Evolutionary conservation across 1,140 invertebrate genomes (phyloP).

Genomic region (Ostrea denselamellosa): DNA sequence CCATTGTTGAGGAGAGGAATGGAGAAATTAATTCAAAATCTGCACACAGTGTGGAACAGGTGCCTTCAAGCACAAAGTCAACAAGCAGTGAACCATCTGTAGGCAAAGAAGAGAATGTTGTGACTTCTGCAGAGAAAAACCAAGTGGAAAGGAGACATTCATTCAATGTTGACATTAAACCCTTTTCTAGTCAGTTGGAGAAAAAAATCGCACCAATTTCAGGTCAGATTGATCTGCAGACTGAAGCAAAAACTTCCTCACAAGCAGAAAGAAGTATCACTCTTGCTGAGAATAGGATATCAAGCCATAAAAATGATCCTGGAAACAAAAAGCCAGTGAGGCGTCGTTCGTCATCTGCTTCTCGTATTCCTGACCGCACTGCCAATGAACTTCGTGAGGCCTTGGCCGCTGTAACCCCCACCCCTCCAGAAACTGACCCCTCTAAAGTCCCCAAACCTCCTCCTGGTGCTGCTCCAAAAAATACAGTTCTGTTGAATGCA

Average conservation of each 20-base stretch:
- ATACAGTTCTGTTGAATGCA: slow-evolving; percentile 50
- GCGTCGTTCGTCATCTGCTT: slow-evolving; percentile 65
- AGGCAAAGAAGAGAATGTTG: slow-evolving; percentile 5
- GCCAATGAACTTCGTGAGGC: slow-evolving; percentile 51
- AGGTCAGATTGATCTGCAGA: background rate
- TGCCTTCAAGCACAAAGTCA: slow-evolving; percentile 14
- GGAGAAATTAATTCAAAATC: slow-evolving; percentile 46
- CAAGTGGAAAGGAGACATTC: slow-evolving; percentile 47
- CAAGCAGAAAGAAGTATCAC: slow-evolving; percentile 9
- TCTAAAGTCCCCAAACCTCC: slow-evolving; percentile 58
- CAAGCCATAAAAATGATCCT: slow-evolving; percentile 39
- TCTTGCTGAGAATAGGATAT: background rate
- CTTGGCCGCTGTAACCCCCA: slow-evolving; percentile 46
- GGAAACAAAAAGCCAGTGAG: slow-evolving; percentile 30
- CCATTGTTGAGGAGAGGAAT: slow-evolving; percentile 48
- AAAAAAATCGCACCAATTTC: background rate
- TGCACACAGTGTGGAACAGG: slow-evolving; percentile 42
- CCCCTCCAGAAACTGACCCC: slow-evolving; percentile 49
- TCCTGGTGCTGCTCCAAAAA: slow-evolving; percentile 56
- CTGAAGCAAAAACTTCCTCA: background rate
- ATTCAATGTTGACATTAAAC: slow-evolving; percentile 40
- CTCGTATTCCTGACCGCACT: slow-evolving; percentile 55
- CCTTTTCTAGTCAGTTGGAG: background rate
- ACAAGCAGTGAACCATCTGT: slow-evolving; percentile 7
- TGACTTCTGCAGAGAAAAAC: slow-evolving; percentile 19